Base-by-base conservation (phyloP, 2,888 invertebrate species). In the Rhamphomyia laevipes region DNA sequence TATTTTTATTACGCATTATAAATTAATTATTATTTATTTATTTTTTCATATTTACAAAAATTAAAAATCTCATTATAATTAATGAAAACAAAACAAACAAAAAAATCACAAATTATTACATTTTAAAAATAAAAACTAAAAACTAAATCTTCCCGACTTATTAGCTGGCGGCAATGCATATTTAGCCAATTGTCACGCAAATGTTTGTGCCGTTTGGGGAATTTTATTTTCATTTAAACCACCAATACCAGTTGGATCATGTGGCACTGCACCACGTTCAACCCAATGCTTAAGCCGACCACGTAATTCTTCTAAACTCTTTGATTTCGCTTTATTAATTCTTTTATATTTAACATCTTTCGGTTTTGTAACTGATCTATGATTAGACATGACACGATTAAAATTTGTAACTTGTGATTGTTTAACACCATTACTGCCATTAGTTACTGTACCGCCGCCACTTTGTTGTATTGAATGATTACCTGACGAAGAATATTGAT, bases 321-420 rank as follows among this genome's bases (percentile, higher is more conserved):
- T 88, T 53, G 89, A 89, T 65, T 90, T 90, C 6, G 89, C 89
- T 66, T 90, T 89, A 66, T 89, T 90, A 67, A 89, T 90, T 62
- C 89, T 77, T 67, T 89, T 89, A 72, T 89, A 90, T 70, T 90
- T 90, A 31, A 90, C 89, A 65, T 91, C 90, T 72, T 89, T 89
- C 55, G 89, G 89, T 66, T 90, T 90, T 6, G 88, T 89, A 46
- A 91, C 90, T 46, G 87, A 88, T 55, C 89, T 76, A 67, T 91
- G 90, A 70, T 89, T 90, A 43, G 86, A 87, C 89, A 90, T 90
- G 50, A 90, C 89, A 56, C 90, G 74, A 68, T 88, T 88, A 70
- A 85, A 86, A 2, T 82, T 83, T 13, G 83, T 83, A 45, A 86
- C 84, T 52, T 80, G 82, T 52, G 71, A 74, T 15, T 73, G 57